These are phyloP conservation scores for Spisula solida DNA, from an alignment of 2,888 invertebrate genomes.

Conservation along the genomic window DNA sequence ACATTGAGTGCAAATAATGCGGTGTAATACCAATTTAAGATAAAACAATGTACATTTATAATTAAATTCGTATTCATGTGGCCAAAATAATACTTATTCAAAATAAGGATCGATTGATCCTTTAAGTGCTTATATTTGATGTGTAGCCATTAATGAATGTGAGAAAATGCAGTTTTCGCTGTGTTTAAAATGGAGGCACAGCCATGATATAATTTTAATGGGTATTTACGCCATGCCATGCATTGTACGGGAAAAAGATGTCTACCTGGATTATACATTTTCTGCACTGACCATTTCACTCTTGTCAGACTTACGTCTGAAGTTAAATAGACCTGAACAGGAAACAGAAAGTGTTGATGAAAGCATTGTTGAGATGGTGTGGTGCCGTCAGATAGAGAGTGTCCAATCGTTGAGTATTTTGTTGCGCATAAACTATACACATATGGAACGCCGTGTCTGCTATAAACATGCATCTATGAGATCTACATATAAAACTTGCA, in stretches of 20 bases:
- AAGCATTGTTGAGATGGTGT: neutral
- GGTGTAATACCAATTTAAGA: neutral
- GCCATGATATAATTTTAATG: neutral
- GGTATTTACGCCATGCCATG: conserved; percentile 11
- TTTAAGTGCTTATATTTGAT: neutral
- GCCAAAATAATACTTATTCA: neutral
- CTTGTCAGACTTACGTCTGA: conserved; percentile 48
- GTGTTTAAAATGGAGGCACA: neutral
- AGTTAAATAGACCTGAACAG: conserved; percentile 59
- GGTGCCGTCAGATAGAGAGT: neutral
- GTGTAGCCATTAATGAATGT: neutral
- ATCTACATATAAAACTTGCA: neutral
- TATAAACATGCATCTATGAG: neutral
- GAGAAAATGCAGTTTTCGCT: neutral
- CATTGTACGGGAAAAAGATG: conserved; percentile 11
- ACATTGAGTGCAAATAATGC: neutral
- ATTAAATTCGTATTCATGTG: neutral
- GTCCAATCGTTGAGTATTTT: neutral
- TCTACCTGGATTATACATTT: conserved; percentile 20
- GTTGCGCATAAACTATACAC: neutral
- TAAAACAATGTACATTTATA: neutral
- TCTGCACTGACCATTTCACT: conserved; percentile 19
- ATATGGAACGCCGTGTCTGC: conserved; percentile 22
- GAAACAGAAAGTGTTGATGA: conserved; percentile 18
- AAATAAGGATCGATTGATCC: neutral